These are phyloP conservation scores for Oryzias curvinotus DNA, from an alignment of 2,113 vertebrate genomes.

Conservation along the genomic window DNA sequence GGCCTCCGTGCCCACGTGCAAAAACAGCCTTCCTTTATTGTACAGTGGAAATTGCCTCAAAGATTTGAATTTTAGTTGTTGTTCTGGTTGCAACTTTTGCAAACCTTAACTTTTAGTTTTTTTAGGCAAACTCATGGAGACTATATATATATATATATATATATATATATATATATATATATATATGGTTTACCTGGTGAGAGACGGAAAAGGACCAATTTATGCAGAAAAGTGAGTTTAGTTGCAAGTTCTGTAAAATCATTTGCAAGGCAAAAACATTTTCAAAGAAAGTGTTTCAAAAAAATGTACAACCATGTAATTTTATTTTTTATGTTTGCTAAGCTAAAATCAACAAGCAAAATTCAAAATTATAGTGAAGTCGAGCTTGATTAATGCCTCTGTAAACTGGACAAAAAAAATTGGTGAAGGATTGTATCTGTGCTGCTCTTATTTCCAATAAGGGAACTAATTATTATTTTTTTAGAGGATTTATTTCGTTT, in stretches of 20 bases:
- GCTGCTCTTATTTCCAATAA: too few relatives aligned
- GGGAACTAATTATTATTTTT: background rate
- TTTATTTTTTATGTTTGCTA: too few relatives aligned
- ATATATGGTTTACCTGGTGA: too few relatives aligned
- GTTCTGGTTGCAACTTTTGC: background rate
- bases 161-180: too few relatives aligned
- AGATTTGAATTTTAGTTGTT: background rate
- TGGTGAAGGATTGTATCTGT: too few relatives aligned
- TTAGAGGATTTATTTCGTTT: background rate
- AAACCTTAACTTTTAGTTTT: background rate
- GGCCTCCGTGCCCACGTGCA: slow-evolving; percentile 60
- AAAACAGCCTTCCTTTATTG: slow-evolving; percentile 32
- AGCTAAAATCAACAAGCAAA: background rate
- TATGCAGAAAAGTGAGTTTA: too few relatives aligned
- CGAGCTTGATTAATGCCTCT: background rate
- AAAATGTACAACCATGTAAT: too few relatives aligned
- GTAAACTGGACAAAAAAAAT: background rate
- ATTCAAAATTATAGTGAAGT: background rate
- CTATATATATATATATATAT: background rate
- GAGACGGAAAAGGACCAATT: too few relatives aligned
- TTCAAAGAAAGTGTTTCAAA: too few relatives aligned
- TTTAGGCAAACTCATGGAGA: slow-evolving; percentile 18
- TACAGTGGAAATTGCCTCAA: slow-evolving; percentile 41
- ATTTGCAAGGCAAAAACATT: too few relatives aligned
- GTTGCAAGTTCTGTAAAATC: too few relatives aligned